Evolutionary conservation across 2,797 vertebrate genomes (phyloP).

Genomic region (Sorex maritimensis): DNA sequence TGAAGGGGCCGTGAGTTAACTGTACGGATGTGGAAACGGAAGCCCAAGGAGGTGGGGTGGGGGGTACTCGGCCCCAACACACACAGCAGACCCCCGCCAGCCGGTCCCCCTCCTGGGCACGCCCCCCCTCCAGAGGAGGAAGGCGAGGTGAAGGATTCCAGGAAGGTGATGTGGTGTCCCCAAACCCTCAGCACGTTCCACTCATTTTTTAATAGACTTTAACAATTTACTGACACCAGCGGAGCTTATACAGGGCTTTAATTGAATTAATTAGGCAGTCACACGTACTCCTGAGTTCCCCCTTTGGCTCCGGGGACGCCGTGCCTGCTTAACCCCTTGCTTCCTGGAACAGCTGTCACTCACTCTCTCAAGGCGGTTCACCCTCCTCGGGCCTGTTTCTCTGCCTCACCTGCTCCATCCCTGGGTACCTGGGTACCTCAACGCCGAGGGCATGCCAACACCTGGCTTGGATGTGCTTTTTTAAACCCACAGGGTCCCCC

Average conservation of each 20-base stretch:
- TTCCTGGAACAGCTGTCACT: constrained; percentile 60
- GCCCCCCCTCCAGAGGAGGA: background rate
- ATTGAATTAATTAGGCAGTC: constrained; percentile 89
- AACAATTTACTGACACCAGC: constrained; percentile 87
- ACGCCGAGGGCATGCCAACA: background rate
- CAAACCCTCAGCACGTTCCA: constrained; percentile 80
- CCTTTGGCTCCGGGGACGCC: constrained; percentile 86
- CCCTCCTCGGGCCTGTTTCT: too few relatives aligned
- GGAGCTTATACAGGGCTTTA: constrained; percentile 87
- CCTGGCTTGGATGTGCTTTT: too few relatives aligned
- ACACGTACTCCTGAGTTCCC: constrained; percentile 85
- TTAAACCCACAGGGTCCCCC: too few relatives aligned
- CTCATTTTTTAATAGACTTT: constrained; percentile 87
- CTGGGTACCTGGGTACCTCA: background rate
- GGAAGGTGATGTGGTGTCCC: constrained; percentile 56
- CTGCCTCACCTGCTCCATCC: background rate
- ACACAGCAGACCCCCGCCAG: background rate
- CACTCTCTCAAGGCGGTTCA: background rate
- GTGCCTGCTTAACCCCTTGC: constrained; percentile 81
- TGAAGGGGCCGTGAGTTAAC: background rate
- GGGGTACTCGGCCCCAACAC: background rate
- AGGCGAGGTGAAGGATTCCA: background rate
- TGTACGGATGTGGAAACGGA: background rate
- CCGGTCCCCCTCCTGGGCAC: background rate
- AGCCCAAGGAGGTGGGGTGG: background rate